Evolutionary conservation across 2,888 invertebrate genomes (phyloP).

Genomic region (Anarsia innoxiella): DNA sequence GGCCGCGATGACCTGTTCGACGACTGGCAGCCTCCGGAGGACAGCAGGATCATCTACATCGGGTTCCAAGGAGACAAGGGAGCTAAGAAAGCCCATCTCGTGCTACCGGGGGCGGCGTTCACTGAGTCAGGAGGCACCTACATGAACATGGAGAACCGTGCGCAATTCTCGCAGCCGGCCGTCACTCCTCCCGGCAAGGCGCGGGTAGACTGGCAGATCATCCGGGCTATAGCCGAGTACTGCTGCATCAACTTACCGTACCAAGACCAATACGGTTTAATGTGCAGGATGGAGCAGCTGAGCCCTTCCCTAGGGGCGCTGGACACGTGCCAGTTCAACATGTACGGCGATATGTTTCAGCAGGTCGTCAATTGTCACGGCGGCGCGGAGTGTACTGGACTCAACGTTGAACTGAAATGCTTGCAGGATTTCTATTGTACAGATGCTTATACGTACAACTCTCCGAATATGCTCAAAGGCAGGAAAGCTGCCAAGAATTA

Average conservation of each 20-base stretch:
- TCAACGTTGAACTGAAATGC: constrained; percentile 38
- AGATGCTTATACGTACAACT: constrained; percentile 54
- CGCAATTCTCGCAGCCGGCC: constrained; percentile 91
- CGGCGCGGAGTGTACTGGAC: no score
- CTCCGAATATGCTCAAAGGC: constrained; percentile 52
- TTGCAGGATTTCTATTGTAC: constrained; percentile 56
- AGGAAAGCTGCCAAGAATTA: constrained; percentile 50
- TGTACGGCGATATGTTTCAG: no score
- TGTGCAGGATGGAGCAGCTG: constrained; percentile 42
- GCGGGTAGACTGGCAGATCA: constrained; percentile 97
- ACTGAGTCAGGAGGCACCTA: constrained; percentile 96
- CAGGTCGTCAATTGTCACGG: no score
- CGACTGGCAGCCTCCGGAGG: constrained; percentile 82
- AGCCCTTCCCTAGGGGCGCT: constrained; percentile 49
- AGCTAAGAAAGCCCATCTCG: no score
- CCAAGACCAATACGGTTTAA: constrained; percentile 35
- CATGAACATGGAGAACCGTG: constrained; percentile 96
- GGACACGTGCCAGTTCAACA: constrained; percentile 44
- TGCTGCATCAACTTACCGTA: constrained; percentile 40
- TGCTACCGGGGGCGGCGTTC: constrained; percentile 97
- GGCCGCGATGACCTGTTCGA: constrained; percentile 94
- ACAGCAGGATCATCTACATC: constrained; percentile 88
- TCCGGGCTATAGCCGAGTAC: constrained; percentile 69
- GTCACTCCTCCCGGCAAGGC: constrained; percentile 95
- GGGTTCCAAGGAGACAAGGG: constrained; percentile 96